Base-by-base conservation (phyloP, 2,888 invertebrate genomes). In the Hypomecis atomaria region DNA sequence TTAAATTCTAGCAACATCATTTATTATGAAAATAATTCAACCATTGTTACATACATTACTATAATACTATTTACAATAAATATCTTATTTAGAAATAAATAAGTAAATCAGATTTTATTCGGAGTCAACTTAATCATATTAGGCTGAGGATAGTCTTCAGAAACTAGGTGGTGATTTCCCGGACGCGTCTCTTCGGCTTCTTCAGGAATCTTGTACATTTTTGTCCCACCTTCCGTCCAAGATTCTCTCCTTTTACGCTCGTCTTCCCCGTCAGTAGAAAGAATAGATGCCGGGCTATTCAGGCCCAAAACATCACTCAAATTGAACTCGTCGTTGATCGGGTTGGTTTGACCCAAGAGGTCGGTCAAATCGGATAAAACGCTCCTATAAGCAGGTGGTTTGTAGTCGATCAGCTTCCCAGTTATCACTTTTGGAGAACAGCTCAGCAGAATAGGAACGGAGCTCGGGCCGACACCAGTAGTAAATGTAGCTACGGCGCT, bases 131-230 rank as follows among this genome's bases (percentile, higher is more conserved):
- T 65, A 13, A 70, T 52, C 69, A 72, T 67, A 63, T 81, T 80
- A 1, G 81, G 71, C 0, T 68, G 62, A 9, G 82, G 81, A 52
- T 76, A 82, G 57, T 82, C 82, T 34, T 72, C 68, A 0, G 82
- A 82, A 9, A 82, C 71, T 4, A 73, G 59, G 49, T 80, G 77
- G 50, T 67, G 78, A 43, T 74, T 73, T 0, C 77, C 76, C 38
- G 63, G 62, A n/a, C 62, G 66, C 0, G 13, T 5, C 23, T 77
- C 77, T 4, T 79, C 79, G 53, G 65, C 78, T 55, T 82, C 81
- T 65, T 78, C 75, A 0, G 82, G 81, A 3, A 82, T 74, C 45
- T 70, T 81, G 42, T 76, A 72, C 56, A 76, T 77, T 9, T 71
- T 70, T 23, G 72, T 67, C 0, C 70, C 71, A 43, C 62, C 63